phyloP scores from a whole-genome alignment of 2,113 vertebrate genomes.

The Narcine bancroftii region DNA sequence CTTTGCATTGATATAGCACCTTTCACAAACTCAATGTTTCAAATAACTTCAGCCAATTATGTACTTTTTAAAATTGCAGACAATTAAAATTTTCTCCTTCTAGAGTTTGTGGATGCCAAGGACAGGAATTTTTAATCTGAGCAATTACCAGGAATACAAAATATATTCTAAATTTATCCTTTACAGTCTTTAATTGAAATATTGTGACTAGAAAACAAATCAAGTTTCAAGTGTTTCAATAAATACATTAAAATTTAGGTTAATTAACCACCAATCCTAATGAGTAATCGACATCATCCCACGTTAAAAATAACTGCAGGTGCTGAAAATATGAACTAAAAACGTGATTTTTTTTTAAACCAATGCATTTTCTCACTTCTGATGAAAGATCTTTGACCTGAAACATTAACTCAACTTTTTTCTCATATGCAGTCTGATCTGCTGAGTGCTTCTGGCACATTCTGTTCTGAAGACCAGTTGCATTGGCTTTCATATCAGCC shows the following conservation, averaged over 20 bases:
- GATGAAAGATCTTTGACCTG: too few species aligned
- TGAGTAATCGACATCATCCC: not conserved
- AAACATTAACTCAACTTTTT: too few species aligned
- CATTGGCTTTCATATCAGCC: not conserved
- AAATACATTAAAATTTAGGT: not conserved
- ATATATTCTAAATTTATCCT: not conserved
- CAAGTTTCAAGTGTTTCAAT: conserved; percentile 11
- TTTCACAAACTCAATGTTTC: too few species aligned
- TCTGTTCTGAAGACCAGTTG: not conserved
- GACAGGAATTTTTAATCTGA: not conserved
- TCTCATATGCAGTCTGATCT: too few species aligned
- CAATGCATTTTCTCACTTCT: too few species aligned
- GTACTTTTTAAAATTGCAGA: too few species aligned
- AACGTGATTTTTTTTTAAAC: too few species aligned
- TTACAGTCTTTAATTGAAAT: not conserved
- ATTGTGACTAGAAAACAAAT: not conserved
- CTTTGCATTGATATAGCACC: too few species aligned
- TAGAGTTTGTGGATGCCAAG: not conserved
- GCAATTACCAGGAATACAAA: not conserved
- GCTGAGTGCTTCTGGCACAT: too few species aligned
- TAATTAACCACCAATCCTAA: too few species aligned
- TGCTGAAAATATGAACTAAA: too few species aligned
- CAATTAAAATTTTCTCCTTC: not conserved
- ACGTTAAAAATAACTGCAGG: not conserved
- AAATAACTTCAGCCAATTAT: too few species aligned